phyloP scores from a whole-genome alignment of 2,888 invertebrate genomes.

The Piscicola geometra region DNA sequence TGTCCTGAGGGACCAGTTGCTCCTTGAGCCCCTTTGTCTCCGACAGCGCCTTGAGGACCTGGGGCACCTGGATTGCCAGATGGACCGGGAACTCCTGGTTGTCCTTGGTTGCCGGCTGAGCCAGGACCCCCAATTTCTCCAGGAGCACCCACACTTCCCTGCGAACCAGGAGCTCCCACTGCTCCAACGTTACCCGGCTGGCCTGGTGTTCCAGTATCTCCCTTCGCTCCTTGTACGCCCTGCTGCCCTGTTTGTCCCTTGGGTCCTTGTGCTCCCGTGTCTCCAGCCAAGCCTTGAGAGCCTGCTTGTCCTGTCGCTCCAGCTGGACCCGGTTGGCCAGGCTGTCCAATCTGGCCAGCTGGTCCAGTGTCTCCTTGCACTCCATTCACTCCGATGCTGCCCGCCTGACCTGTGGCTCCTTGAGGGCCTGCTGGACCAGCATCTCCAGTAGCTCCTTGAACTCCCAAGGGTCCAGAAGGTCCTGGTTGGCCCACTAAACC shows the following conservation, averaged over 20 bases:
- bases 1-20: slow-evolving; percentile 34
- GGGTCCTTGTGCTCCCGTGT: not conserved
- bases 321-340: slow-evolving; percentile 9
- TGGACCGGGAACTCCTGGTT: slow-evolving; percentile 30
- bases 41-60: slow-evolving; percentile 36
- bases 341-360: slow-evolving; percentile 27
- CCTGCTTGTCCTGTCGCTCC: slow-evolving; percentile 33
- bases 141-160: slow-evolving; percentile 1
- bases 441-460: slow-evolving; percentile 34
- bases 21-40: slow-evolving; percentile 42
- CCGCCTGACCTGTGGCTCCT: slow-evolving; percentile 36
- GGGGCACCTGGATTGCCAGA: slow-evolving; percentile 31
- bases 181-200: slow-evolving; percentile 28
- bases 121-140: not conserved
- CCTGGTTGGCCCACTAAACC: slow-evolving; percentile 38
- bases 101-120: slow-evolving; percentile 18
- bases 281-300: slow-evolving; percentile 24
- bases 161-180: not conserved
- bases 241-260: not conserved
- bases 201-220: slow-evolving; percentile 28
- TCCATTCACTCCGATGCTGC: slow-evolving; percentile 34
- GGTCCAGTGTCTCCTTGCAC: slow-evolving; percentile 32
- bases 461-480: slow-evolving; percentile 33
- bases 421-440: slow-evolving; percentile 33
- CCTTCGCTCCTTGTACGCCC: slow-evolving; percentile 22